Evolutionary conservation across 2,888 invertebrate species (phyloP).

Genomic region (Junonia oenone): DNA sequence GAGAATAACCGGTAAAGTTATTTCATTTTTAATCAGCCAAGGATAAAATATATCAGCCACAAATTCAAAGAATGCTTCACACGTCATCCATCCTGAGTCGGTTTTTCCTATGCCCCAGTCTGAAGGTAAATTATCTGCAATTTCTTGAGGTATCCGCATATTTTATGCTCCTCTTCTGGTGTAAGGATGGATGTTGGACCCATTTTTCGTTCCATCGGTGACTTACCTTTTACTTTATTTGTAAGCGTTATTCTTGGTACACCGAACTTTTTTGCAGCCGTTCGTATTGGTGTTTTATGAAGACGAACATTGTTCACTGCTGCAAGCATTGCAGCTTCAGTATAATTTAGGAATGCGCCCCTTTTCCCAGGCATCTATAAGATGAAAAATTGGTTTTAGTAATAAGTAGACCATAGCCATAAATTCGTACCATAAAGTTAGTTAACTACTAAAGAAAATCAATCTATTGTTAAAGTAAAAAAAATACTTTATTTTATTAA

Average conservation of each 20-base stretch:
- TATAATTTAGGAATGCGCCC: neutral
- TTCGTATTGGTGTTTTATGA: neutral
- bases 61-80: slow-evolving; percentile 48
- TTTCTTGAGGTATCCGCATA: slow-evolving; percentile 20
- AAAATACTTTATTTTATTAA: too few relatives aligned
- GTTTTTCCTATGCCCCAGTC: slow-evolving; percentile 47
- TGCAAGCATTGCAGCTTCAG: neutral
- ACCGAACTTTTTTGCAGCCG: neutral
- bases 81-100: slow-evolving; percentile 56
- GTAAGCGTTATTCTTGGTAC: neutral
- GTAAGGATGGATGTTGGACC: neutral
- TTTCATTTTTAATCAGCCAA: slow-evolving; percentile 41
- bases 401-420: too few relatives aligned
- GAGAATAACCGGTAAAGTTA: slow-evolving; percentile 41
- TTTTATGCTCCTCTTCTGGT: neutral
- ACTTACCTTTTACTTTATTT: neutral
- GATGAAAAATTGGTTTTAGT: too few relatives aligned
- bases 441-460: too few relatives aligned
- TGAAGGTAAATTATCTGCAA: slow-evolving; percentile 24
- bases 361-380: too few relatives aligned
- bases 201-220: neutral
- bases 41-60: slow-evolving; percentile 45
- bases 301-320: neutral
- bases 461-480: too few relatives aligned
- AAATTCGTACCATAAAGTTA: too few relatives aligned